These are phyloP conservation scores for Tubiluchus corallicola DNA, from an alignment of 2,888 invertebrate species.

Conservation along the genomic window DNA sequence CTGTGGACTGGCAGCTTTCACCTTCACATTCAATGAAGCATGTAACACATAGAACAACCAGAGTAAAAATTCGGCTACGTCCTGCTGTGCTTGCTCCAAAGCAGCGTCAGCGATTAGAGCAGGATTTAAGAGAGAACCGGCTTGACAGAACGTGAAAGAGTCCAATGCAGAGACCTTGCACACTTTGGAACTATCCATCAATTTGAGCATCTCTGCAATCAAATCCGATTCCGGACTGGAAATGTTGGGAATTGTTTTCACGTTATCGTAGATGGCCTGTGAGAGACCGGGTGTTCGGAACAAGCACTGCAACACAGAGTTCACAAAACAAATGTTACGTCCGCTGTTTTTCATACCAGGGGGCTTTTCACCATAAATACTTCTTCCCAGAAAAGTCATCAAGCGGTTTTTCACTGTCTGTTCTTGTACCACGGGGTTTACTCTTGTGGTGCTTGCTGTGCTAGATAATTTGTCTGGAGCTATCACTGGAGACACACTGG, in stretches of 20 bases:
- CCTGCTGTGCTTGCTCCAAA: conserved; percentile 15
- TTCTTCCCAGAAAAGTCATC: neutral
- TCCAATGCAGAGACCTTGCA: neutral
- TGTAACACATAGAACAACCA: conserved; percentile 23
- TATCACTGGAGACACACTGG: neutral
- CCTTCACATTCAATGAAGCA: conserved; percentile 18
- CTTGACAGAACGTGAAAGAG: conserved; percentile 5
- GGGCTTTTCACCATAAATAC: conserved; percentile 1
- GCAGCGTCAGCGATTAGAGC: neutral
- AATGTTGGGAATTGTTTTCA: conserved; percentile 18
- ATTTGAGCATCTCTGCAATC: conserved; percentile 12
- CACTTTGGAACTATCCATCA: conserved; percentile 17
- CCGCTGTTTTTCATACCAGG: conserved; percentile 22
- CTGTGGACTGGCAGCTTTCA: conserved; percentile 13
- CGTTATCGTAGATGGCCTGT: conserved; percentile 14
- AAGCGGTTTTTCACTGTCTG: neutral
- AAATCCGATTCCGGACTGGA: conserved; percentile 9
- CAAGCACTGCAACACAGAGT: conserved; percentile 25
- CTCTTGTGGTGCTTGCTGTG: too few species aligned
- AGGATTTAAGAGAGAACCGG: conserved; percentile 9
- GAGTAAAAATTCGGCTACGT: conserved; percentile 25
- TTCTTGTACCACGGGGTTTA: too few species aligned
- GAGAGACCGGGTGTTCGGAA: conserved; percentile 21
- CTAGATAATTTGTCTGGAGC: neutral
- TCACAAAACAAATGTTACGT: conserved; percentile 25